Evolutionary conservation across 2,113 vertebrate species (phyloP).

Genomic region (Ivindomyrus marchei): DNA sequence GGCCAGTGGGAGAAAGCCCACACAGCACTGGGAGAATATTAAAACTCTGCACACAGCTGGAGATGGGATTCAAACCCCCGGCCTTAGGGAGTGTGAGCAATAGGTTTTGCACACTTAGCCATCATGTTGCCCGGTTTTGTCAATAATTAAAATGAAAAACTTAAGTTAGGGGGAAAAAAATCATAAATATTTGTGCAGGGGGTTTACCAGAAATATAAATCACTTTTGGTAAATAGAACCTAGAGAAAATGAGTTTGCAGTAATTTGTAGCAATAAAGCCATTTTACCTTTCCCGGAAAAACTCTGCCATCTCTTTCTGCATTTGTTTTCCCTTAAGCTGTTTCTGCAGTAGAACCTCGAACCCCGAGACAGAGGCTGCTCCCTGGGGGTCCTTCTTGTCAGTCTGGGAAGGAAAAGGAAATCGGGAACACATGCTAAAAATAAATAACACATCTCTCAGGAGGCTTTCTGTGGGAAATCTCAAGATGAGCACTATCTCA

Average conservation of each 20-base stretch:
- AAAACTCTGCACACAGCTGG: background rate
- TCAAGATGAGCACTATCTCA: slow-evolving; percentile 7
- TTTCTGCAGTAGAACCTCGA: slow-evolving; percentile 92
- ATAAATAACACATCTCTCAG: background rate
- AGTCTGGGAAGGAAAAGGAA: slow-evolving; percentile 58
- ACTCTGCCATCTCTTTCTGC: slow-evolving; percentile 99
- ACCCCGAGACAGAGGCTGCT: slow-evolving; percentile 77
- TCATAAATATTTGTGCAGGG: background rate
- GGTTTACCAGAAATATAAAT: background rate
- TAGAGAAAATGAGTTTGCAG: background rate
- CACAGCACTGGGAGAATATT: background rate
- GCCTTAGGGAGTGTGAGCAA: background rate
- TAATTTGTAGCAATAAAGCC: background rate
- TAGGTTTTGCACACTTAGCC: background rate
- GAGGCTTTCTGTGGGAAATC: slow-evolving; percentile 4
- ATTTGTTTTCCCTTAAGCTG: slow-evolving; percentile 97
- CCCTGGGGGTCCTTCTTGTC: slow-evolving; percentile 90
- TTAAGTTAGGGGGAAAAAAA: background rate
- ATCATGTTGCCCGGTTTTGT: background rate
- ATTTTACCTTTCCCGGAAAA: slow-evolving; percentile 85
- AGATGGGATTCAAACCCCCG: background rate
- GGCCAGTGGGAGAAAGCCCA: background rate
- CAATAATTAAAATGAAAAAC: background rate
- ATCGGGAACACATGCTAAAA: slow-evolving; percentile 25
- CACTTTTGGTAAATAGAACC: background rate